These are phyloP conservation scores for Musca vetustissima DNA, from an alignment of 1,140 invertebrate genomes.

Conservation along the genomic window DNA sequence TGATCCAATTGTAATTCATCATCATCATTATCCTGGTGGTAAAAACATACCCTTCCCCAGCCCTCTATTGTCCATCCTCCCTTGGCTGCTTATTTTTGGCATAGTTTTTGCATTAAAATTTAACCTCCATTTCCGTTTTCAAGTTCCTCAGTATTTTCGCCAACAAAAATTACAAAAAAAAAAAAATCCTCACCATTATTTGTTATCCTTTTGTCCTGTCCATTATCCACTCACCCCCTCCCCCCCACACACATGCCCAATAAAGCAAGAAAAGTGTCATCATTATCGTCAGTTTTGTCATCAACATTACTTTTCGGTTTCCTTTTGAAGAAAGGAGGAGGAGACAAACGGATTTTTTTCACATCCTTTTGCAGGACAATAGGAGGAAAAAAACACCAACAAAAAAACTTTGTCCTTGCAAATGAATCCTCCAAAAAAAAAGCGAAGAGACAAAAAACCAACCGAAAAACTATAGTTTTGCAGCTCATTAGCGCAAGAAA, in stretches of 20 bases:
- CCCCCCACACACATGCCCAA: background rate
- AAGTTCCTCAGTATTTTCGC: background rate
- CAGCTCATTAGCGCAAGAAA: constrained; percentile 29
- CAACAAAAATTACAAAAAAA: too few species aligned
- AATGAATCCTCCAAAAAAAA: background rate
- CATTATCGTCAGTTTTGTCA: constrained; percentile 18
- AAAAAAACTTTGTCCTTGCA: too few species aligned
- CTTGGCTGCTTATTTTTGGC: constrained; percentile 15
- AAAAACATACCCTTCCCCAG: too few species aligned
- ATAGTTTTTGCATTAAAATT: constrained; percentile 35
- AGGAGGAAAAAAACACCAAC: too few species aligned
- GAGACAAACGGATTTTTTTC: too few species aligned
- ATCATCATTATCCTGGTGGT: too few species aligned
- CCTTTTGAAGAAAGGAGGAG: background rate
- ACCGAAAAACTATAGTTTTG: too few species aligned
- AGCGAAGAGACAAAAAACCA: constrained; percentile 13
- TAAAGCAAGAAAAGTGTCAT: constrained; percentile 3
- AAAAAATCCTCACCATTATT: too few species aligned
- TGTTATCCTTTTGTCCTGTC: background rate
- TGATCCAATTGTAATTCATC: constrained; percentile 30
- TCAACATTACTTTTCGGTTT: constrained; percentile 21
- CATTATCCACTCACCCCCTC: too few species aligned
- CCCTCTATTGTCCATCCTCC: too few species aligned
- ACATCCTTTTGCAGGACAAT: too few species aligned
- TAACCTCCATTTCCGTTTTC: constrained; percentile 44